A percentile compares a stretch with the other conserved stretches of the same genome.
Evolutionary conservation across 1,140 invertebrate genomes (phyloP).

Genomic region (Liolophura sinensis): DNA sequence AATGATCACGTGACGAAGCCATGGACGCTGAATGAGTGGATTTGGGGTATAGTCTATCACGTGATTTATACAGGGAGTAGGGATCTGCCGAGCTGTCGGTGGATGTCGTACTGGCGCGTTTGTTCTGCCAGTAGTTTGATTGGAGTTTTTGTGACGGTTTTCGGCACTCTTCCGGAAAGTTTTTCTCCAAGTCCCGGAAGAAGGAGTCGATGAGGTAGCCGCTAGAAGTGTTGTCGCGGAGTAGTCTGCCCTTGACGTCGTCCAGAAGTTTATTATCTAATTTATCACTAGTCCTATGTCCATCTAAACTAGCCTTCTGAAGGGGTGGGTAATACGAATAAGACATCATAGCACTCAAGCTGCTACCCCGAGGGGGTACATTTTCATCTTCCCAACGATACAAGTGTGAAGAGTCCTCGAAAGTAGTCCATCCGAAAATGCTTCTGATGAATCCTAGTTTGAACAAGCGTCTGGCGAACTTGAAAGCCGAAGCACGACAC

Average conservation of each 20-base stretch:
- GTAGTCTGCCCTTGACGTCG: constrained; percentile 24
- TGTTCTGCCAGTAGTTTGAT: constrained; percentile 20
- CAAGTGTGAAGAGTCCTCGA: constrained; percentile 49
- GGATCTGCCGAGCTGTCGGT: constrained; percentile 40
- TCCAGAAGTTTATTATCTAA: constrained; percentile 22
- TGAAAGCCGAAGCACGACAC: constrained; percentile 35
- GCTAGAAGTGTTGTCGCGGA: constrained; percentile 2
- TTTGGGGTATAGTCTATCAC: constrained; percentile 15
- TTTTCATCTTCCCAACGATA: constrained; percentile 47
- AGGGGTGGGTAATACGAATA: not conserved
- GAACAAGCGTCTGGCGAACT: constrained; percentile 42
- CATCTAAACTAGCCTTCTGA: not conserved
- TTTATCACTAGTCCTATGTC: not conserved
- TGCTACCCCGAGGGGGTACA: constrained; percentile 1
- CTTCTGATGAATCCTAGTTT: constrained; percentile 41
- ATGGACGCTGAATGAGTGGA: constrained; percentile 14
- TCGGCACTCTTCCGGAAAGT: constrained; percentile 16
- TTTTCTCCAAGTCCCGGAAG: constrained; percentile 21
- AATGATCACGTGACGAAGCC: constrained; percentile 25
- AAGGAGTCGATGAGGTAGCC: constrained; percentile 15
- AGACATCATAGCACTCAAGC: not conserved
- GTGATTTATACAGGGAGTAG: not conserved
- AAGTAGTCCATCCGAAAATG: constrained; percentile 35
- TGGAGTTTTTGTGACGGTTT: constrained; percentile 11
- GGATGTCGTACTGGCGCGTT: constrained; percentile 29